Evolutionary conservation across 2,113 vertebrate species (phyloP), one percentile per base, ranked within the genome.

Genomic region (Pterocles gutturalis): DNA sequence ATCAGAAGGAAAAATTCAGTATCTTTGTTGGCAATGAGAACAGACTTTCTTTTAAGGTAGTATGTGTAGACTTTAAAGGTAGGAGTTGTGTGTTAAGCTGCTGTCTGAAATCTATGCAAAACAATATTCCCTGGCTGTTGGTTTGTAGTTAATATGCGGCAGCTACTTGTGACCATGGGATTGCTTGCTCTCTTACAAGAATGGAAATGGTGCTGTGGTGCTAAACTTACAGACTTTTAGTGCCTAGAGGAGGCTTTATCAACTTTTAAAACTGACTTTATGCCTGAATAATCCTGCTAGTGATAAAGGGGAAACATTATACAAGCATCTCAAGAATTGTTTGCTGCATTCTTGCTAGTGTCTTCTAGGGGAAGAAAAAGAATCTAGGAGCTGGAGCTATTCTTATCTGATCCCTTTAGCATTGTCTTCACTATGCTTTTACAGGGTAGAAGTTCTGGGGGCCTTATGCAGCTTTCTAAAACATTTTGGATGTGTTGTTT

Each of bases 41-140:
- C 53, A 75, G 36, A 60, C 48, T 67, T 36, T 90, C 29, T 76
- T 83, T 80, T 60, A 73, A 90, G 46, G 31, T 43, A 17, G 17
- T 28, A 7, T 54, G 9, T 62, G 12, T 34, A n/a, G 34, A 54
- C 33, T 80, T 5, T 51, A 48, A 69, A 85, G 61, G 60, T n/a
- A 13, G 31, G 26, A 76, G 46, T 60, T 54, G 22, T 77, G 70
- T 78, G 53, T 87, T 85, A 86, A 81, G 60, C 22, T 92, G n/a
- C 79, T 93, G 53, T 90, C 85, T 86, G 86, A 93, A 89, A 61
- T 78, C 76, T 83, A 38, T 91, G 82, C 76, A 91, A 91, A 96
- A 60, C 72, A 69, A 29, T 71, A 20, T 91, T 96, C 46, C 3
- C 31, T 87, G 62, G 43, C 53, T 72, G n/a, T 58, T 82, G 28